These are phyloP conservation scores for Pachliopta kotzebuea DNA, from an alignment of 2,888 invertebrate species.

Conservation along the genomic window DNA sequence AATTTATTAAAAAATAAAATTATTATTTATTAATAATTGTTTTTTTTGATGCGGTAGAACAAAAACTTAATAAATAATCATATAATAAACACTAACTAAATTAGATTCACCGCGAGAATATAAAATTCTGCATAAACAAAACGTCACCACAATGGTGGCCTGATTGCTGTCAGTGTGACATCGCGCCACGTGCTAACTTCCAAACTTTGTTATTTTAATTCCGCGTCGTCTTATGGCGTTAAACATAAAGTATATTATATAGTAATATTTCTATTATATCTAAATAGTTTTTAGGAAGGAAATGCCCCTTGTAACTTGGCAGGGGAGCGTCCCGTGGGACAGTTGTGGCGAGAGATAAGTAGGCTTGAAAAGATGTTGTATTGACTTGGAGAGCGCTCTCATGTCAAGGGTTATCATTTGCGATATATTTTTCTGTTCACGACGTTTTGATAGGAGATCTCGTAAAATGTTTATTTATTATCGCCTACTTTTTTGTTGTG, in stretches of 20 bases:
- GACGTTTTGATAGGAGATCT: slow-evolving; percentile 20
- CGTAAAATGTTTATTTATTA: slow-evolving; percentile 9
- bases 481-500: background rate
- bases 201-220: slow-evolving; percentile 9
- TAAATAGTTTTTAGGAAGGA: slow-evolving; percentile 25
- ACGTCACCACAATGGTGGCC: slow-evolving; percentile 38
- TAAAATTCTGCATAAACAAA: slow-evolving; percentile 17
- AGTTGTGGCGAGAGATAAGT: slow-evolving; percentile 37
- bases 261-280: slow-evolving; percentile 21
- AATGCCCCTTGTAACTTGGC: slow-evolving; percentile 32
- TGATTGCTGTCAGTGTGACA: slow-evolving; percentile 42
- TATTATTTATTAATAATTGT: no score
- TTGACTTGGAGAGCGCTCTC: slow-evolving; percentile 29
- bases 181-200: slow-evolving; percentile 34
- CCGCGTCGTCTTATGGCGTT: background rate
- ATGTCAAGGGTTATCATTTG: slow-evolving; percentile 32
- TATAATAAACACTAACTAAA: no score
- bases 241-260: slow-evolving; percentile 12
- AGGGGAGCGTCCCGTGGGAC: slow-evolving; percentile 34
- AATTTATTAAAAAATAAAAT: no score
- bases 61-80: no score
- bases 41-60: no score
- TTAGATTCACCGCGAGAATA: no score
- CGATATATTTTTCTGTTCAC: slow-evolving; percentile 30
- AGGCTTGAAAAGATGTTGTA: slow-evolving; percentile 32